These are phyloP conservation scores for Trachelus stipa DNA, from an alignment of 2,888 invertebrate genomes.

Conservation along the genomic window DNA sequence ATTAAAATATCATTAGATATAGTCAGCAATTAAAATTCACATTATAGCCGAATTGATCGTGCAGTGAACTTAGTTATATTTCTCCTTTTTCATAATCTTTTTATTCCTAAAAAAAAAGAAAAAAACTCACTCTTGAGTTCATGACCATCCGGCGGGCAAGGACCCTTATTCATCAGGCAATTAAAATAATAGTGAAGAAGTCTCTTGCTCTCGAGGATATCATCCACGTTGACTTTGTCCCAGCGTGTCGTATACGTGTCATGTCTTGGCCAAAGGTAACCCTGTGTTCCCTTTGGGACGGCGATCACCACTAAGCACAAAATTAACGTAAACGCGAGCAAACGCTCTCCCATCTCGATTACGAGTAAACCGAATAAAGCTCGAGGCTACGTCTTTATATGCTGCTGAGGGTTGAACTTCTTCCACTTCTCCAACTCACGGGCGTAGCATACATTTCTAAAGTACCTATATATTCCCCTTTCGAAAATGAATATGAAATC, in stretches of 20 bases:
- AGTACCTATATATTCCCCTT: neutral
- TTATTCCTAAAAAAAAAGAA: neutral
- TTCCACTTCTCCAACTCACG: conserved; percentile 13
- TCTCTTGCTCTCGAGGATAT: conserved; percentile 76
- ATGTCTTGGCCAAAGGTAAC: conserved; percentile 40
- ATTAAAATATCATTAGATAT: neutral
- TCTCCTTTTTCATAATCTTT: neutral
- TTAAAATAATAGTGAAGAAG: conserved; percentile 79
- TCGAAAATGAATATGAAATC: neutral
- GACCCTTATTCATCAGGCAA: conserved; percentile 75
- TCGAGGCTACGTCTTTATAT: conserved; percentile 30
- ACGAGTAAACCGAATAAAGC: conserved; percentile 33
- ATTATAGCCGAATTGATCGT: neutral
- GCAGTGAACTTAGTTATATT: neutral
- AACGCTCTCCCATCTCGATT: conserved; percentile 32
- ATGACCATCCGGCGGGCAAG: conserved; percentile 80
- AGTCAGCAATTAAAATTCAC: neutral
- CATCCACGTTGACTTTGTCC: conserved; percentile 78
- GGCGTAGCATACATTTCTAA: neutral
- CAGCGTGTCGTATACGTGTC: conserved; percentile 70
- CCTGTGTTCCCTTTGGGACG: conserved; percentile 10
- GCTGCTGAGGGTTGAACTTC: conserved; percentile 12
- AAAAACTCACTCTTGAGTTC: conserved; percentile 77
- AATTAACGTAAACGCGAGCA: conserved; percentile 21
- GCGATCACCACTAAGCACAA: conserved; percentile 19